phyloP scores from a whole-genome alignment of 2,888 invertebrate species.

The Alloplasta piceator region DNA sequence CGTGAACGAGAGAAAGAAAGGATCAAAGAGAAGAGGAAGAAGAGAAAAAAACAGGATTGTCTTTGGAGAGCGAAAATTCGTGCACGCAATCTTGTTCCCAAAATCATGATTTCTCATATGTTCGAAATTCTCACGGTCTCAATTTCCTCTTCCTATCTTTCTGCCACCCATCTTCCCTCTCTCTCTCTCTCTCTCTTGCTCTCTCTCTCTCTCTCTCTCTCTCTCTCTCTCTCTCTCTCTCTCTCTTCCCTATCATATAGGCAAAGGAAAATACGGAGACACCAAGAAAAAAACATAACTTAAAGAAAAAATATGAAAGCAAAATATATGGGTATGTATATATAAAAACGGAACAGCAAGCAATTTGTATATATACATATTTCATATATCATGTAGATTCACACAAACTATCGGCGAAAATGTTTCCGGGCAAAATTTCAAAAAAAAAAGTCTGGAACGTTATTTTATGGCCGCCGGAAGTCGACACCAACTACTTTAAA shows the following conservation, averaged over 20 bases:
- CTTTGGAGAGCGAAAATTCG: neutral
- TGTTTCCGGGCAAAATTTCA: no score
- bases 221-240: constrained; percentile 57
- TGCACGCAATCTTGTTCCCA: constrained; percentile 10
- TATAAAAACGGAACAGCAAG: constrained; percentile 65
- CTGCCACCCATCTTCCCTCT: constrained; percentile 54
- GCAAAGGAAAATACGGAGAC: constrained; percentile 52
- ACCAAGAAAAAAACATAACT: constrained; percentile 51
- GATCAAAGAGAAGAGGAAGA: neutral
- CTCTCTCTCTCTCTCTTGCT: constrained; percentile 59
- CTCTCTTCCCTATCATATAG: constrained; percentile 61
- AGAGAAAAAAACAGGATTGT: neutral
- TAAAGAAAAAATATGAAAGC: constrained; percentile 35
- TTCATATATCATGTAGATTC: constrained; percentile 63
- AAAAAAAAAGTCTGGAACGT: no score
- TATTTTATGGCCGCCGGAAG: no score
- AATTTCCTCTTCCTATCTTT: constrained; percentile 55
- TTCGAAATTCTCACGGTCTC: constrained; percentile 57
- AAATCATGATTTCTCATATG: constrained; percentile 44
- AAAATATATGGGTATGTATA: constrained; percentile 62
- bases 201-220: constrained; percentile 60
- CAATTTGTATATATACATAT: constrained; percentile 66
- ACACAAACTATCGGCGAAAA: no score
- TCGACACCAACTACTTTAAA: no score
- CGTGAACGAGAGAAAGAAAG: neutral